A percentile compares a stretch with the other conserved stretches of the same genome.
Evolutionary conservation across 2,797 vertebrate species (phyloP).

Genomic region (Phrynocephalus forsythii): DNA sequence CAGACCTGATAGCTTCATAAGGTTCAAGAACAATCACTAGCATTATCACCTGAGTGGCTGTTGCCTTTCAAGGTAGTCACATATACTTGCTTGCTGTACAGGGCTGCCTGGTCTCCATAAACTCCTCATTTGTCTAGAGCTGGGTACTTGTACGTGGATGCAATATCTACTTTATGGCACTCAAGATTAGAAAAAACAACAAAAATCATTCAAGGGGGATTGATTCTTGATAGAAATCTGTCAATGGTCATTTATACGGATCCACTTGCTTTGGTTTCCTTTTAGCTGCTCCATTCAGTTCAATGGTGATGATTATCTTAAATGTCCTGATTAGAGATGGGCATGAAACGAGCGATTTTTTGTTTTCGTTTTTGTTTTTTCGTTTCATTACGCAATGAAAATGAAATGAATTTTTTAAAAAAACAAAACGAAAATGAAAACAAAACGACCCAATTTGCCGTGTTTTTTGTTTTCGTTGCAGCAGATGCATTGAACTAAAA

Average conservation of each 20-base stretch:
- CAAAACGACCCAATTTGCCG: too few relatives aligned
- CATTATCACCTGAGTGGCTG: not conserved
- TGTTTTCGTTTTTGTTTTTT: too few relatives aligned
- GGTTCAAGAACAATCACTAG: not conserved
- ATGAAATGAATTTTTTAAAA: too few relatives aligned
- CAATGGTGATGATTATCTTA: not conserved
- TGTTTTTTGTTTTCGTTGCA: too few relatives aligned
- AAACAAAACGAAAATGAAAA: too few relatives aligned
- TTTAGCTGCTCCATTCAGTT: not conserved
- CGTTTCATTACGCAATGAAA: too few relatives aligned
- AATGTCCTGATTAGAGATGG: too few relatives aligned
- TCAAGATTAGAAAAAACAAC: not conserved
- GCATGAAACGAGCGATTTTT: too few relatives aligned
- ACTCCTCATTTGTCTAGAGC: not conserved
- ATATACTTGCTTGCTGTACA: not conserved
- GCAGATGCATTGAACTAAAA: too few relatives aligned
- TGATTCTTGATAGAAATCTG: not conserved
- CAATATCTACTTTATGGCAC: not conserved
- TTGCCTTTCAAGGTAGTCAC: too few relatives aligned
- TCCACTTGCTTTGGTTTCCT: not conserved
- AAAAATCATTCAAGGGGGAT: not conserved
- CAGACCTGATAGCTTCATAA: not conserved
- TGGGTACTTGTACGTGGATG: too few relatives aligned
- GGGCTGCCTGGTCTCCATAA: not conserved
- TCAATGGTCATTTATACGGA: not conserved